A percentile compares a stretch with the other conserved stretches of the same genome.
phyloP scores from a whole-genome alignment of 1,140 invertebrate genomes.

The Octopus sinensis region DNA sequence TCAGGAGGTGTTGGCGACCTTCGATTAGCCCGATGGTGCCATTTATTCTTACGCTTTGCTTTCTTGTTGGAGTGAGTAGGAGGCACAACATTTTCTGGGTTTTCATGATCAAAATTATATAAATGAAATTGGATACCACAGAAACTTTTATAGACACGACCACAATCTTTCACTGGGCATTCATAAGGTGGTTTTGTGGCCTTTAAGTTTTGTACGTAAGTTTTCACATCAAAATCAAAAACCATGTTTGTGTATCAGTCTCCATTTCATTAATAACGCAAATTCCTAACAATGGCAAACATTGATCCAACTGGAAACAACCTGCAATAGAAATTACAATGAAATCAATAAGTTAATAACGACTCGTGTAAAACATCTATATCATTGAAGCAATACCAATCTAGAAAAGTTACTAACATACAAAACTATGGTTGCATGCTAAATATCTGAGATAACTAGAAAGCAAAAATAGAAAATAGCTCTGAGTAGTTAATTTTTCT shows the following conservation, averaged over 20 bases:
- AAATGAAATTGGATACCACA: slow-evolving; percentile 82
- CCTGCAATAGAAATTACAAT: too few species aligned
- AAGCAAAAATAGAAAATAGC: too few species aligned
- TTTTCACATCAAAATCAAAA: slow-evolving; percentile 77
- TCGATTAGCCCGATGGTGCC: slow-evolving; percentile 48
- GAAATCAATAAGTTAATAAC: too few species aligned
- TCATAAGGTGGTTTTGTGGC: slow-evolving; percentile 79
- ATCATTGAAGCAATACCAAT: too few species aligned
- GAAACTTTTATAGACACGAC: slow-evolving; percentile 79
- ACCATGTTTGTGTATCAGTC: slow-evolving; percentile 61
- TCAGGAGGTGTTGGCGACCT: slow-evolving; percentile 56
- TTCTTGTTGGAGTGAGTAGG: slow-evolving; percentile 40
- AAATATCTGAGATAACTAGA: too few species aligned
- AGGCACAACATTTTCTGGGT: slow-evolving; percentile 48
- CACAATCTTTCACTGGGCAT: slow-evolving; percentile 79
- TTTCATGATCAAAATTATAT: slow-evolving; percentile 77
- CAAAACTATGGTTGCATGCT: too few species aligned
- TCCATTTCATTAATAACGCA: slow-evolving; percentile 17
- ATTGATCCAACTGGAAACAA: background rate
- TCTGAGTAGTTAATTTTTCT: too few species aligned
- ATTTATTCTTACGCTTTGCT: slow-evolving; percentile 37
- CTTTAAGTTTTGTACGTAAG: slow-evolving; percentile 77
- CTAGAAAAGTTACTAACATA: too few species aligned
- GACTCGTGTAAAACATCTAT: too few species aligned
- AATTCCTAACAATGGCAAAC: background rate